Conservation (phyloP, 2,888 invertebrate species). For the Sarcophaga rosellei region DNA sequence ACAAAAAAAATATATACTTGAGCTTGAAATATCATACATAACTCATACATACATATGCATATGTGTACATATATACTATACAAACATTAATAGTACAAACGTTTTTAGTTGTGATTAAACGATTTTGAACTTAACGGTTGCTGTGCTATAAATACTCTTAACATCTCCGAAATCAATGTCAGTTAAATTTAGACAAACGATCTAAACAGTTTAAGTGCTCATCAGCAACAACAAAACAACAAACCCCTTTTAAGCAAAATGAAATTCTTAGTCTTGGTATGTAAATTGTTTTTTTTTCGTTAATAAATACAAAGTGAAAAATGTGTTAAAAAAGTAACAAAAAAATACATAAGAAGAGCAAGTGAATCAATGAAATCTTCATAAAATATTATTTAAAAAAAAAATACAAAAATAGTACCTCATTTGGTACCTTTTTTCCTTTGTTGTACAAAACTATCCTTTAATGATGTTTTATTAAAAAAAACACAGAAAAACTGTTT, state of each 20-base stretch:
- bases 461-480: no score
- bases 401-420: no score
- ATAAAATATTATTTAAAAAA: no score
- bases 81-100: background rate
- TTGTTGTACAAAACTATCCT: no score
- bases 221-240: slow-evolving; percentile 3
- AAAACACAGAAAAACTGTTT: no score
- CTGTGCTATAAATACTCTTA: slow-evolving; percentile 60
- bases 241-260: slow-evolving; percentile 69
- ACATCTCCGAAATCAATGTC: slow-evolving; percentile 71
- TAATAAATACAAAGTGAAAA: background rate
- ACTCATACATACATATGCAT: background rate
- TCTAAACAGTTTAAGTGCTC: slow-evolving; percentile 53
- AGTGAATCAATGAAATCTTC: background rate
- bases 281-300: slow-evolving; percentile 60
- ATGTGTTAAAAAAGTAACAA: background rate
- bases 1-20: slow-evolving; percentile 16
- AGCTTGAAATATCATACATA: background rate
- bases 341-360: background rate
- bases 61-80: background rate
- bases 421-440: no score
- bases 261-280: slow-evolving; percentile 77
- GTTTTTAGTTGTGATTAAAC: slow-evolving; percentile 6
- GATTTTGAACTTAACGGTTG: slow-evolving; percentile 39
- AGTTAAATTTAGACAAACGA: slow-evolving; percentile 75